Evolutionary conservation across 2,888 invertebrate species (phyloP), one percentile per base, ranked within the genome.

Genomic region (Pimpla rufipes): DNA sequence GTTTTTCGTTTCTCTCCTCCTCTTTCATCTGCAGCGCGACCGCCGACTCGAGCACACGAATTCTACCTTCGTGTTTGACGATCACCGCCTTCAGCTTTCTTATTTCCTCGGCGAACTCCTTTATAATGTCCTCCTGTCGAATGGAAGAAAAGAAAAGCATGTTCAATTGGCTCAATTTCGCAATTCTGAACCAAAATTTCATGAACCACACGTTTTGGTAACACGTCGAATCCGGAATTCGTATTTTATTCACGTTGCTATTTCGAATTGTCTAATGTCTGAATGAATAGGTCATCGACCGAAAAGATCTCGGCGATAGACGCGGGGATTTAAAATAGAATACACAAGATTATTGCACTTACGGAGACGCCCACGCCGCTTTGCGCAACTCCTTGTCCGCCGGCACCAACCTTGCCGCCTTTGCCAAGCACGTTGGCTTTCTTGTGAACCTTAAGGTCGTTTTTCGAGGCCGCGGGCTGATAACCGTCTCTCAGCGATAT

Each of bases 21-120:
- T 93, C 93, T 78, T 93, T 92, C 90, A 93, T 92, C 80, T 93
- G 92, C 55, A 93, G 90, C 76, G 94, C 94, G 40, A 94, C 94
- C n/a, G 94, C 94, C 3, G 96, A 96, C 92, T 97, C 97, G 10
- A 97, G 94, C 3, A 97, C 96, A 47, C 97, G 95, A 92, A 97
- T 97, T 73, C 97, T 95, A 88, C 97, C 98, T 94, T 98, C 98
- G 91, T 98, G 98, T 91, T 98, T 98, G 35, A 98, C 97, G 88
- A 98, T 97, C 93, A 98, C 97, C n/a, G 98, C 97, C 92, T 98
- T 98, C 87, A 98, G 94, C 93, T 98, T 98, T 80, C 98, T 96
- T 88, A 98, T 98, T 93, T 98, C 98, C 91, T 98, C 98, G 52
- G 96, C 96, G 88, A 98, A 95, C 91, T 98, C 98, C 88, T 97